These are phyloP conservation scores for Mustelus asterias DNA, from an alignment of 2,113 vertebrate genomes.

Conservation along the genomic window DNA sequence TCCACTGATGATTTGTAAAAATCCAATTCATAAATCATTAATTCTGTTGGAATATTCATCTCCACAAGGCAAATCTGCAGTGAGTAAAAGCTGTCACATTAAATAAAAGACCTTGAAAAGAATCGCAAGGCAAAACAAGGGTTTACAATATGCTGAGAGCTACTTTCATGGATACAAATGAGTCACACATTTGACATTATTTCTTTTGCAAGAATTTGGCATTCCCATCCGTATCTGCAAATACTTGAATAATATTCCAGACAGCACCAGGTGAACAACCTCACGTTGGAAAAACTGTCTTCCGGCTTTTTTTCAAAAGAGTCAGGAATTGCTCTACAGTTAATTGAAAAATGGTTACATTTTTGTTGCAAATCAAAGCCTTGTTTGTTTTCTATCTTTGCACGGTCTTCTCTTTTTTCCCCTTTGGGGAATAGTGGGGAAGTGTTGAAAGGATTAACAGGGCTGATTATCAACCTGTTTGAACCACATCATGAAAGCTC, in stretches of 20 bases:
- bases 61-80: neutral
- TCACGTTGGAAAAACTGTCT: neutral
- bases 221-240: neutral
- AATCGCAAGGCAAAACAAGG: neutral
- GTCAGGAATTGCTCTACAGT: neutral
- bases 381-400: neutral
- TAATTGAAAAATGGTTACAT: neutral
- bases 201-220: neutral
- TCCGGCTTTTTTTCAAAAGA: neutral
- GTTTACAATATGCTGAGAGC: neutral
- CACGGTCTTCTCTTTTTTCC: neutral
- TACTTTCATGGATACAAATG: neutral
- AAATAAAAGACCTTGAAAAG: neutral
- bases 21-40: neutral
- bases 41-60: constrained; percentile 31
- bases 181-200: neutral
- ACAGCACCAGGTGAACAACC: neutral
- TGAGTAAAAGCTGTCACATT: neutral
- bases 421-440: neutral
- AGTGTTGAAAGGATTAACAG: neutral
- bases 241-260: neutral
- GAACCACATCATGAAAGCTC: neutral
- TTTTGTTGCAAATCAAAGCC: neutral
- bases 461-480: neutral
- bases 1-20: neutral